A percentile compares a stretch with the other conserved stretches of the same genome.
These are phyloP conservation scores for Epinotia bilunana DNA, from an alignment of 2,888 invertebrate genomes.

Conservation along the genomic window DNA sequence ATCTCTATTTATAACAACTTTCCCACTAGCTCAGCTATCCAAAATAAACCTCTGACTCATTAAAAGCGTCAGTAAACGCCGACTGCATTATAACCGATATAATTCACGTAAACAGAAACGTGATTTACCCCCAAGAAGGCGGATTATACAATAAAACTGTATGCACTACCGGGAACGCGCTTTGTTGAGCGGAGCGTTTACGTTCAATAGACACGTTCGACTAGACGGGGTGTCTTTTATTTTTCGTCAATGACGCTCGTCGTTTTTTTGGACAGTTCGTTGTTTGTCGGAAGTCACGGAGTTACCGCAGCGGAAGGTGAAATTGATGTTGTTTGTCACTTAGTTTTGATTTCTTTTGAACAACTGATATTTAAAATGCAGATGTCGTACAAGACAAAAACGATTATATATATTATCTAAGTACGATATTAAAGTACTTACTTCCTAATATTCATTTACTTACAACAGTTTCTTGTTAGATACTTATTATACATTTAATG, in stretches of 20 bases:
- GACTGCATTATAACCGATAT: constrained; percentile 40
- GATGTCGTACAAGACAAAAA: no score
- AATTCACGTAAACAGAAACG: constrained; percentile 44
- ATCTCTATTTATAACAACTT: constrained; percentile 23
- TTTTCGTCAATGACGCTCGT: constrained; percentile 35
- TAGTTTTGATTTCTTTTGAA: constrained; percentile 7
- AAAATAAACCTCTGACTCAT: constrained; percentile 42
- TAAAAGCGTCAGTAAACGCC: constrained; percentile 38
- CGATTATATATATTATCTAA: no score
- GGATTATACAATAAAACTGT: constrained; percentile 52
- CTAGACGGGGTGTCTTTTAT: constrained; percentile 51
- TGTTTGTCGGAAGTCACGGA: constrained; percentile 58
- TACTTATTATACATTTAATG: no score
- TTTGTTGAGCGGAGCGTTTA: constrained; percentile 54
- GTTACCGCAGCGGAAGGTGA: constrained; percentile 48
- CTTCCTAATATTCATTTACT: no score
- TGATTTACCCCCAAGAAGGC: constrained; percentile 43
- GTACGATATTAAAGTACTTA: neutral
- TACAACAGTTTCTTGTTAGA: no score
- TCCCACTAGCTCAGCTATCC: constrained; percentile 20
- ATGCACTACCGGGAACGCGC: constrained; percentile 49
- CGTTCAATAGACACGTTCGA: constrained; percentile 54
- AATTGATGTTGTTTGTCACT: constrained; percentile 41
- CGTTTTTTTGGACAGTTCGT: constrained; percentile 49
- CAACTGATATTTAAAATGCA: neutral